Evolutionary conservation across 1,140 invertebrate species (phyloP), one percentile per base, ranked within the genome.

Genomic region (Drosophila tristis): DNA sequence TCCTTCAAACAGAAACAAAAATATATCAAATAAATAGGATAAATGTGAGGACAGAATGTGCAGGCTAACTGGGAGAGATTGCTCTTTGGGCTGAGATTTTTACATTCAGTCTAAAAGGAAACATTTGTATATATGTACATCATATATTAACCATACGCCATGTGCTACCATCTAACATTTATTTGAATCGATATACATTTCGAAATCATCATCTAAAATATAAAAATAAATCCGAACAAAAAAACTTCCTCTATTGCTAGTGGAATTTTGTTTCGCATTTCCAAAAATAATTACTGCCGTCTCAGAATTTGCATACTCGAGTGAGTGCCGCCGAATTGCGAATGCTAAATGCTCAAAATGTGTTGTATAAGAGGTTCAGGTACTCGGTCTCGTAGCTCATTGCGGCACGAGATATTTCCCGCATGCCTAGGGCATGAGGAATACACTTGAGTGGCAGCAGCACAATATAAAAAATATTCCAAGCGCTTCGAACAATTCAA

Each of bases 401-500:
- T 31, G 0, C 29, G 29, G 29, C 8, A 31, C 29, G 29, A 31
- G 29, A 55, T 57, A 47, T 80, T 45, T 50, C 29, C 48, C 45
- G 35, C 39, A 60, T 58, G 64, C 64, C 67, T 70, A 44, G 49
- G 67, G 57, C 74, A 9, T 39, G 47, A 47, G 45, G 47, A 73
- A 73, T 67, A 61, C 35, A 39, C 50, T 67, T 60, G 47, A 78
- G 66, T 44, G 39, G 66, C 31, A 9, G 31, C 35, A 44, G 66
- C 39, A 50, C 44, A 49, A 70, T 49, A 66, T 49, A 72, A 60
- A 78, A 81, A 67, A 58, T 57, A 81, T 74, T 76, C 57, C 57
- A 81, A 62, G 43, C 55, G 53, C 31, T 35, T 55, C 64, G 20
- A 76, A 80, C 62, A 59, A 80, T 77, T 80, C 78, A 76, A 64